Evolutionary conservation across 2,797 vertebrate species (phyloP).

Genomic region (Denticeps clupeoides): DNA sequence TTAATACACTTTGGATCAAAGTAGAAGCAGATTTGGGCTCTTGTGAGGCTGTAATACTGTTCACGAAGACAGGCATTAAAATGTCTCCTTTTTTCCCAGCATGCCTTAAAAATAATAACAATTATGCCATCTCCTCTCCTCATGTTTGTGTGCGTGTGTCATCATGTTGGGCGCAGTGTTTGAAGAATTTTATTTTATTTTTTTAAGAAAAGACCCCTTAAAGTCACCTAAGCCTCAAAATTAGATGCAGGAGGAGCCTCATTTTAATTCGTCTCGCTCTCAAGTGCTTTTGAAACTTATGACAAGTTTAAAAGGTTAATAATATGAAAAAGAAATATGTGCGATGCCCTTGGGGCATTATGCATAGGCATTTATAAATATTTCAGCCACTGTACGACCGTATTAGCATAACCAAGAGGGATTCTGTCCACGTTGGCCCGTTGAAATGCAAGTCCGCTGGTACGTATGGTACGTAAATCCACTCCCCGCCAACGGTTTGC

Average conservation of each 20-base stretch:
- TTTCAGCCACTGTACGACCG: constrained; percentile 18
- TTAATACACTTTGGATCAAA: not conserved
- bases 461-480: too few species aligned
- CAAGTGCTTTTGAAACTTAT: constrained; percentile 21
- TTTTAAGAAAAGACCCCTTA: not conserved
- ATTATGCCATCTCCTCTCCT: too few species aligned
- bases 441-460: not conserved
- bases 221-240: constrained; percentile 9
- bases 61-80: too few species aligned
- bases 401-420: constrained; percentile 31
- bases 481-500: too few species aligned
- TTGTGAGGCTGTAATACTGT: too few species aligned
- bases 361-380: constrained; percentile 27
- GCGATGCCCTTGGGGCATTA: constrained; percentile 22
- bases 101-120: too few species aligned
- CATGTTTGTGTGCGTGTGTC: too few species aligned
- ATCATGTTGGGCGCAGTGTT: not conserved
- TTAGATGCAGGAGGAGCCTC: constrained; percentile 6
- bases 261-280: constrained; percentile 16
- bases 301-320: constrained; percentile 32
- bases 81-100: too few species aligned
- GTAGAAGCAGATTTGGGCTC: too few species aligned
- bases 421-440: constrained; percentile 6
- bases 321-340: constrained; percentile 17
- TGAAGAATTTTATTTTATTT: constrained; percentile 5